phyloP scores from a whole-genome alignment of 2,797 vertebrate species.

The Menidia menidia region DNA sequence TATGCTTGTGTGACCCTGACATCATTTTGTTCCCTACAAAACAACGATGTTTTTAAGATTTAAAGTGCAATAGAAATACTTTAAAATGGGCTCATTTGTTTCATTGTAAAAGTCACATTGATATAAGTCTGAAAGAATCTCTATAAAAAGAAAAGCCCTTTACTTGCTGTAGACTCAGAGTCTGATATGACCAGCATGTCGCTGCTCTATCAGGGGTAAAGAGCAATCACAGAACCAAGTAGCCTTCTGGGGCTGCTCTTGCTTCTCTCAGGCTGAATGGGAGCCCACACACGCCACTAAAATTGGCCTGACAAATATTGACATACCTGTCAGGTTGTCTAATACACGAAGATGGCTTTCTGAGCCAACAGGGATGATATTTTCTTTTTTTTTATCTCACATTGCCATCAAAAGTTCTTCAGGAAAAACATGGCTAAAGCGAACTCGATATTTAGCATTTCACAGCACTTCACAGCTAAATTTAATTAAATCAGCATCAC shows the following conservation, averaged over 20 bases:
- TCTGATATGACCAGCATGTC: constrained; percentile 25
- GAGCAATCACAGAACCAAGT: constrained; percentile 24
- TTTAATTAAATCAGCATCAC: constrained; percentile 27
- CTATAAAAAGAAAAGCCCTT: neutral
- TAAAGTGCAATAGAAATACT: neutral
- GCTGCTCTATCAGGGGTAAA: constrained; percentile 30
- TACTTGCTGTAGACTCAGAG: constrained; percentile 5
- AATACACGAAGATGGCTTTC: constrained; percentile 59
- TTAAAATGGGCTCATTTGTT: neutral
- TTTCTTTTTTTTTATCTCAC: constrained; percentile 20
- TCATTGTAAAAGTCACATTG: neutral
- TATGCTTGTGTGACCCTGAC: neutral
- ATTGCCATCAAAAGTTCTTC: constrained; percentile 21
- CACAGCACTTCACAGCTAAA: constrained; percentile 3
- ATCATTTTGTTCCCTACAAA: neutral
- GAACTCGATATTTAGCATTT: constrained; percentile 8
- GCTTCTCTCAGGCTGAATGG: constrained; percentile 41
- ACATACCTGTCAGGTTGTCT: constrained; percentile 59
- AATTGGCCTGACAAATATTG: constrained; percentile 63
- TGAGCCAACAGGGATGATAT: constrained; percentile 31
- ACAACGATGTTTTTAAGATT: neutral
- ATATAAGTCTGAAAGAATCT: constrained; percentile 1
- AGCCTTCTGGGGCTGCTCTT: constrained; percentile 27
- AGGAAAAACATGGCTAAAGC: constrained; percentile 22
- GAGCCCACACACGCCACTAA: constrained; percentile 17